phyloP scores from a whole-genome alignment of 2,888 invertebrate species.

The Embidobia sp. region DNA sequence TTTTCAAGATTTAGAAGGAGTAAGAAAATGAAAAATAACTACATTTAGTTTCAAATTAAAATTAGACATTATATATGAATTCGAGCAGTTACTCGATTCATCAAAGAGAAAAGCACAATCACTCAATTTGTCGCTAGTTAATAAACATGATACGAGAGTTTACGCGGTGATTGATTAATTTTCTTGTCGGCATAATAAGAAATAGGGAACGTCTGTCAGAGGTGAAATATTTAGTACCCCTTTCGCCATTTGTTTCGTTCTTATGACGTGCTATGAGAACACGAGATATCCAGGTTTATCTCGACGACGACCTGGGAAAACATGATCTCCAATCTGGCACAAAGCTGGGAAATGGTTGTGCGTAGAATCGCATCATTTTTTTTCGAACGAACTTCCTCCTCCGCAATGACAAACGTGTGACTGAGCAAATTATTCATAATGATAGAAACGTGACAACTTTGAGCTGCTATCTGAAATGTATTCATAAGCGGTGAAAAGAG shows the following conservation, averaged over 20 bases:
- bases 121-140: constrained; percentile 30
- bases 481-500: too few species aligned
- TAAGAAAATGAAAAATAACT: too few species aligned
- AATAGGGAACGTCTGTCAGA: constrained; percentile 51
- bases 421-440: constrained; percentile 10
- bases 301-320: constrained; percentile 57
- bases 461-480: too few species aligned
- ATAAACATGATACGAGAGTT: constrained; percentile 16
- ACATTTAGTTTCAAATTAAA: too few species aligned
- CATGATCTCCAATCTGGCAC: constrained; percentile 57
- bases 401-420: constrained; percentile 4
- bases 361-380: constrained; percentile 36
- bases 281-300: constrained; percentile 55
- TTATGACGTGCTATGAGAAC: constrained; percentile 55
- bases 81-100: too few species aligned
- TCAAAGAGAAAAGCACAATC: neutral
- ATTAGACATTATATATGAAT: too few species aligned
- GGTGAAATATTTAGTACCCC: constrained; percentile 56
- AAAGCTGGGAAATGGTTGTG: constrained; percentile 59
- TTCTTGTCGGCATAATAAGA: constrained; percentile 46
- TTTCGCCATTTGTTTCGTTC: constrained; percentile 60
- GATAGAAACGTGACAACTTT: neutral
- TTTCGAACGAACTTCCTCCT: constrained; percentile 29
- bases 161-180: constrained; percentile 47
- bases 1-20: too few species aligned